Evolutionary conservation across 2,113 vertebrate genomes (phyloP).

Genomic region (Catagonus wagneri): DNA sequence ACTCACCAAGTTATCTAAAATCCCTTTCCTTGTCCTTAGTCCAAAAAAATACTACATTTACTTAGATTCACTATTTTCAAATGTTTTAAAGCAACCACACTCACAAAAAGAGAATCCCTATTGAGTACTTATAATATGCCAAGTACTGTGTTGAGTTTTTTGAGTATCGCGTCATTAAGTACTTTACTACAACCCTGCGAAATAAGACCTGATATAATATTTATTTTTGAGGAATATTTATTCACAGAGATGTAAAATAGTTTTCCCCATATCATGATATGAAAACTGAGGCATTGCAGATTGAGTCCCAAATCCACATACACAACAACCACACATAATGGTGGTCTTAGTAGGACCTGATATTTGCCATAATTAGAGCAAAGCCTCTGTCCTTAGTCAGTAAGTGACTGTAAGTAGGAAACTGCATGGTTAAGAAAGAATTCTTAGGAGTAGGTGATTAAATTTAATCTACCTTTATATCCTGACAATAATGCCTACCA

Average conservation of each 20-base stretch:
- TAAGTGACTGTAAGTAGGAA: not conserved
- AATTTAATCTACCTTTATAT: not conserved
- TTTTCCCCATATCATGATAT: not conserved
- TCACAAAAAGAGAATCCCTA: no score
- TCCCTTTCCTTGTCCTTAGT: not conserved
- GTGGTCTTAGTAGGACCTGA: fast-evolving
- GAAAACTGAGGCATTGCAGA: not conserved
- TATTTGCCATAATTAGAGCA: not conserved
- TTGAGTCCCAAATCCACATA: not conserved
- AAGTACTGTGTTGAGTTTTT: not conserved
- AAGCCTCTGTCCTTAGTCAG: not conserved
- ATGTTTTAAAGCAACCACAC: not conserved
- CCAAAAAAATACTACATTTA: not conserved
- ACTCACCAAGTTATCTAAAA: not conserved
- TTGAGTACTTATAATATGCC: not conserved
- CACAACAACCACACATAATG: not conserved
- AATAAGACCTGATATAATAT: not conserved
- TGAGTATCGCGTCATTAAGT: not conserved
- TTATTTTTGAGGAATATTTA: not conserved
- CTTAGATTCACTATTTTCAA: not conserved
- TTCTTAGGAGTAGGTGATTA: not conserved
- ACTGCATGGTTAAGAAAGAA: not conserved
- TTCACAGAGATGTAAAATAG: not conserved
- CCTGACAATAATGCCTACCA: not conserved
- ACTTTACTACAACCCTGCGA: not conserved